Base-by-base conservation (phyloP, 1,140 invertebrate species). In the Drosophila biarmipes region DNA sequence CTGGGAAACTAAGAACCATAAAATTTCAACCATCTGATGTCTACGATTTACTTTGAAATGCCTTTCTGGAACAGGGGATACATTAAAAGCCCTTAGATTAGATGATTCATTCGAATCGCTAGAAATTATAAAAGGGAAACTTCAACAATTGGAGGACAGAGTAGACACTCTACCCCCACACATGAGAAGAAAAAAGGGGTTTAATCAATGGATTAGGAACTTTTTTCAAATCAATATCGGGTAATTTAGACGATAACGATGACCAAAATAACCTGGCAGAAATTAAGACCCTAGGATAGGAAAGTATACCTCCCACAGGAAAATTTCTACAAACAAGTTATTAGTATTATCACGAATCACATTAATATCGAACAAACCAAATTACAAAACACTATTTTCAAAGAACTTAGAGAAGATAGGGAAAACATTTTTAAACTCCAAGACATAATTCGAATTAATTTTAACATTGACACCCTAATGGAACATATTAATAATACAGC, bases 301-400 rank as follows among this genome's bases (percentile, higher is more conserved):
- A 42, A 55, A 42, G 17, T 12, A 42, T 27, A 42, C 37, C 12
- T 42, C 37, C 5, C 21, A 40, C 10, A 6, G 31, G 46, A 24
- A 46, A 40, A 40, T 14, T 15, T 46, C 43, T 6, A 46, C 24
- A 27, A 24, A 14, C 21, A 46, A n/a, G 43, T 46, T 24, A 27
- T 46, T 24, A 31, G 17, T 51, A 27, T 21, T 8, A 15, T 48
- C n/a, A 27, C 15, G 1, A 51, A 51, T 12, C 27, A 51, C 7
- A 51, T 51, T 17, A 51, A 31, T 12, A 51, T 3, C 3, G 27
- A 51, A 51, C 27, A 51, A 34, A 6, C 15, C 7, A 51, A 51
- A 51, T 6, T 51, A 34, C 48, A 51, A 51, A 63, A 63, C 31
- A 14, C 49, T 8, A 63, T 53, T 2, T 63, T 45, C 17, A 64